phyloP scores from a whole-genome alignment of 2,113 vertebrate genomes.

The Seriola quinqueradiata region DNA sequence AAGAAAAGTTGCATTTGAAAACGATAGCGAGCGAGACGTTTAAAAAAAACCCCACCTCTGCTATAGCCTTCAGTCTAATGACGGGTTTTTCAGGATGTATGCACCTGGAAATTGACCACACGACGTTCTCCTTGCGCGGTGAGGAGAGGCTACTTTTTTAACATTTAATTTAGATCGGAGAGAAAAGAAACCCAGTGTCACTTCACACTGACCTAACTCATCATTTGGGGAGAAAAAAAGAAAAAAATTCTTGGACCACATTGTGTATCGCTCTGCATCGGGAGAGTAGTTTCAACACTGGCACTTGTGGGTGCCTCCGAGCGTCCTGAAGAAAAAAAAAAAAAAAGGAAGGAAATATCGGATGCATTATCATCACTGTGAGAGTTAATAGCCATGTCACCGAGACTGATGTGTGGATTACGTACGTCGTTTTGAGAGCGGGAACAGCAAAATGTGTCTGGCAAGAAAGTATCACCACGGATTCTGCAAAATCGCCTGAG shows the following conservation, averaged over 20 bases:
- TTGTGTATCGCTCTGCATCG: slow-evolving; percentile 37
- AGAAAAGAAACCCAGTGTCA: neutral
- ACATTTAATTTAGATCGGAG: slow-evolving; percentile 4
- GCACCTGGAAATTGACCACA: slow-evolving; percentile 42
- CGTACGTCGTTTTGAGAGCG: slow-evolving; percentile 58
- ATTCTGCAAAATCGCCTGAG: slow-evolving; percentile 87
- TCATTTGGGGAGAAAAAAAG: slow-evolving; percentile 17
- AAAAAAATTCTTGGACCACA: slow-evolving; percentile 19
- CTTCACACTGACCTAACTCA: slow-evolving; percentile 13
- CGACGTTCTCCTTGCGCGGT: neutral
- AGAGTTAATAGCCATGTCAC: slow-evolving; percentile 53
- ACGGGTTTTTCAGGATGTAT: slow-evolving; percentile 48
- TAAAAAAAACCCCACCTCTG: slow-evolving; percentile 35
- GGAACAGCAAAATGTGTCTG: slow-evolving; percentile 59
- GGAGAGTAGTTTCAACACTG: slow-evolving; percentile 68
- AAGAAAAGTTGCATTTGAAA: slow-evolving; percentile 75
- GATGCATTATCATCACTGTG: slow-evolving; percentile 60
- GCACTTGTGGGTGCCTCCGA: slow-evolving; percentile 74
- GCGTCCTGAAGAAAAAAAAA: slow-evolving; percentile 38
- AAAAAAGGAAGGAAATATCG: slow-evolving; percentile 48
- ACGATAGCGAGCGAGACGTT: slow-evolving; percentile 50
- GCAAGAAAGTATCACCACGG: slow-evolving; percentile 75
- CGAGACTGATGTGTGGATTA: slow-evolving; percentile 79
- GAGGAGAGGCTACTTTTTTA: slow-evolving; percentile 28
- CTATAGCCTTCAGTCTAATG: slow-evolving; percentile 16